A percentile compares a stretch with the other conserved stretches of the same genome.
Evolutionary conservation across 1,140 invertebrate genomes (phyloP).

Genomic region (Aporrectodea caliginosa): DNA sequence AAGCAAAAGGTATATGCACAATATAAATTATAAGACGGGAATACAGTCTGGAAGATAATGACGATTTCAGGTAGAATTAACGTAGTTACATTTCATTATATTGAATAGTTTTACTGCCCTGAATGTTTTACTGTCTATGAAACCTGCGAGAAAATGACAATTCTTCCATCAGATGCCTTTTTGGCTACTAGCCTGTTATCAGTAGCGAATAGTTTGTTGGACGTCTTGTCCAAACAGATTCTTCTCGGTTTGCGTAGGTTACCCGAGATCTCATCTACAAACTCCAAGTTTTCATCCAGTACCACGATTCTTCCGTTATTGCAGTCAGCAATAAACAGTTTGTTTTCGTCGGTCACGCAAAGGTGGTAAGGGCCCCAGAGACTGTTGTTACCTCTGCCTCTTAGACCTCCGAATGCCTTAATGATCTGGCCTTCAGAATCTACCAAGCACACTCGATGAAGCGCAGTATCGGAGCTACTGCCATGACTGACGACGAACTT

Average conservation of each 20-base stretch:
- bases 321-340: not conserved
- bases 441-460: not conserved
- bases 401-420: not conserved
- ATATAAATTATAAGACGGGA: too few relatives aligned
- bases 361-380: not conserved
- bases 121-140: too few relatives aligned
- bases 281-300: not conserved
- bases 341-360: not conserved
- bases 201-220: not conserved
- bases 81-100: too few relatives aligned
- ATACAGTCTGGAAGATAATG: too few relatives aligned
- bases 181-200: not conserved
- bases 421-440: not conserved
- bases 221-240: not conserved
- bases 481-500: not conserved
- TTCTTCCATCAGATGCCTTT: not conserved
- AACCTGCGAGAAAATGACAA: too few relatives aligned
- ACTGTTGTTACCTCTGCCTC: not conserved
- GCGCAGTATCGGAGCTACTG: not conserved
- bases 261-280: not conserved
- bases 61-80: too few relatives aligned
- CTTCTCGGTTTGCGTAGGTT: not conserved
- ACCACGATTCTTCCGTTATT: not conserved
- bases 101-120: too few relatives aligned
- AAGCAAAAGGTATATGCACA: too few relatives aligned